phyloP scores from a whole-genome alignment of 1,140 invertebrate genomes.

The Vanessa tameamea region DNA sequence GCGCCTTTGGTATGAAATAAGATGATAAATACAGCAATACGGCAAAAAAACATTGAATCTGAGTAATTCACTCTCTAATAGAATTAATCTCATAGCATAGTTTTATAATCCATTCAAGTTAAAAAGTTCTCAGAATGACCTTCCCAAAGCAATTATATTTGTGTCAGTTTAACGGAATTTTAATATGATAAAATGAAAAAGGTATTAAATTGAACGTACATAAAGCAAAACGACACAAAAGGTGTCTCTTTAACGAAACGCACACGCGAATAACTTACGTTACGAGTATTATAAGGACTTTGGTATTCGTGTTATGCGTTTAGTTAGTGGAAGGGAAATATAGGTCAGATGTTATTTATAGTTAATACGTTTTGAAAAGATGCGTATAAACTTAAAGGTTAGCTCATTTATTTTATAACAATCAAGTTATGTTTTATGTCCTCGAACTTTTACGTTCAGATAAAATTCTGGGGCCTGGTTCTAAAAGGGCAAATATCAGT shows the following conservation, averaged over 20 bases:
- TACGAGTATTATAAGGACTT: slow-evolving; percentile 23
- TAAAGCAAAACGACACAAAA: slow-evolving; percentile 30
- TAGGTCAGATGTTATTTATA: slow-evolving; percentile 13
- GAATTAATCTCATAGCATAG: background rate
- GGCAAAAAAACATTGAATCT: background rate
- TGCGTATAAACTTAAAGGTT: background rate
- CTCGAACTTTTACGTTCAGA: too few species aligned
- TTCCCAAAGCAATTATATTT: background rate
- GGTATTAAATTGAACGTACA: slow-evolving; percentile 15
- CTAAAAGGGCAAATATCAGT: too few species aligned
- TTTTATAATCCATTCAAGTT: background rate
- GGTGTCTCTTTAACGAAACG: slow-evolving; percentile 7
- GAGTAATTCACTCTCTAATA: background rate
- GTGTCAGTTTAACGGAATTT: slow-evolving; percentile 19
- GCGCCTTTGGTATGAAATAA: too few species aligned
- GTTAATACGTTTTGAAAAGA: background rate
- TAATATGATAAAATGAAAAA: slow-evolving; percentile 28
- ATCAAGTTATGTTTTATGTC: too few species aligned
- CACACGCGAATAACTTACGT: slow-evolving; percentile 14
- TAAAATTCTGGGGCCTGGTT: too few species aligned
- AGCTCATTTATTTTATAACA: too few species aligned
- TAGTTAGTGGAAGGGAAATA: slow-evolving; percentile 28
- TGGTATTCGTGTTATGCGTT: slow-evolving; percentile 29
- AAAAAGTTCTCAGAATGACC: background rate
- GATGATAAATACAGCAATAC: background rate